Evolutionary conservation across 2,888 invertebrate species (phyloP).

Genomic region (Pseudococcus viburni): DNA sequence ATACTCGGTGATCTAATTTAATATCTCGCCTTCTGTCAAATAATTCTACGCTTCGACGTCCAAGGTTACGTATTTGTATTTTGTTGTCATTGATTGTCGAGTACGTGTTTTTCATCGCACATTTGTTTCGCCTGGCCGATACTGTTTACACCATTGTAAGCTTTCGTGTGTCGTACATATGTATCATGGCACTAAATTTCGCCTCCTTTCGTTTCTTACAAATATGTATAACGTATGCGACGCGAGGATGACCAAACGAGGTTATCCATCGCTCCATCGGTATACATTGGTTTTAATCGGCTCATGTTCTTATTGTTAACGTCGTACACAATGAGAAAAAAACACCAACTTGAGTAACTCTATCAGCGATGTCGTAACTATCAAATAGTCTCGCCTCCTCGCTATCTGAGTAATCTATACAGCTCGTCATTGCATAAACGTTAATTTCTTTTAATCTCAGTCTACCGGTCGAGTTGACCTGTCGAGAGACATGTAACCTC

Average conservation of each 20-base stretch:
- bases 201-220: conserved; percentile 8
- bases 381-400: conserved; percentile 1
- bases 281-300: conserved; percentile 25
- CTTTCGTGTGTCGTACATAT: conserved; percentile 6
- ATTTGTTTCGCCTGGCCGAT: conserved; percentile 17
- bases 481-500: too few relatives aligned
- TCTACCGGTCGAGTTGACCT: too few relatives aligned
- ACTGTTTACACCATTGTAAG: not conserved
- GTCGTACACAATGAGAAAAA: conserved; percentile 3
- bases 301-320: conserved; percentile 26
- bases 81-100: conserved; percentile 20
- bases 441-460: conserved; percentile 26
- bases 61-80: conserved; percentile 35
- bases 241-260: conserved; percentile 38
- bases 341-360: conserved; percentile 25
- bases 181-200: not conserved
- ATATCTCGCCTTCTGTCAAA: conserved; percentile 26
- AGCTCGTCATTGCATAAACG: not conserved
- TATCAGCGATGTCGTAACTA: conserved; percentile 26
- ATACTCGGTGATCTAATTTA: not conserved
- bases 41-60: conserved; percentile 35
- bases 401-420: conserved; percentile 23
- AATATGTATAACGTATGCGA: not conserved
- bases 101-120: conserved; percentile 6
- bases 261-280: conserved; percentile 1